Evolutionary conservation across 1,140 invertebrate species (phyloP).

Genomic region (Formica exsecta): DNA sequence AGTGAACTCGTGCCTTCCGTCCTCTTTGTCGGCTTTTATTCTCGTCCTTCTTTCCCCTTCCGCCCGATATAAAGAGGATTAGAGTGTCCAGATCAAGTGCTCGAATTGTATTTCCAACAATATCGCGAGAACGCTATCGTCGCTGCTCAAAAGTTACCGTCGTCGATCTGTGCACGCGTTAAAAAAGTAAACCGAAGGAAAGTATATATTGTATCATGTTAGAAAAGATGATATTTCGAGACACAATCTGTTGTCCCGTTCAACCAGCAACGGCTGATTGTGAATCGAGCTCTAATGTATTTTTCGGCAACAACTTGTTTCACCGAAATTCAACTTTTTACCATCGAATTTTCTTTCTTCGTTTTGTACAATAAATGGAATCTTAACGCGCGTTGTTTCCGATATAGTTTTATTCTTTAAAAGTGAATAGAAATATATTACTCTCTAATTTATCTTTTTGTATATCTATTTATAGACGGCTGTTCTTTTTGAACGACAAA

Average conservation of each 20-base stretch:
- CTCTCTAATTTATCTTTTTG: background rate
- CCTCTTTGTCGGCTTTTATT: slow-evolving; percentile 46
- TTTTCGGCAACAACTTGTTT: background rate
- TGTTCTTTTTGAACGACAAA: background rate
- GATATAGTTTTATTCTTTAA: background rate
- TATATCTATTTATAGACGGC: background rate
- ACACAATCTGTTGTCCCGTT: slow-evolving; percentile 28
- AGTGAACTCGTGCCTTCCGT: background rate
- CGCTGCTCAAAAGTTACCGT: slow-evolving; percentile 17
- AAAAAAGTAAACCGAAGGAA: background rate
- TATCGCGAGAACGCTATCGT: slow-evolving; percentile 31
- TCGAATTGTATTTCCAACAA: slow-evolving; percentile 49
- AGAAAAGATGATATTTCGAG: slow-evolving; percentile 1
- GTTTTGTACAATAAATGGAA: background rate
- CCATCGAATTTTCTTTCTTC: background rate
- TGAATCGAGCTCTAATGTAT: background rate
- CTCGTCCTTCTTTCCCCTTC: background rate
- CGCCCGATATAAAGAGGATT: slow-evolving; percentile 24
- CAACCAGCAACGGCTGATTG: too few relatives aligned
- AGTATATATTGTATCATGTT: slow-evolving; percentile 9
- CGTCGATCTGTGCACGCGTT: slow-evolving; percentile 17
- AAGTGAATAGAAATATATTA: background rate
- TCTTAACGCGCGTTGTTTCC: background rate
- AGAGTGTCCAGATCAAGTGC: slow-evolving; percentile 38
- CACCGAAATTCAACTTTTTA: background rate